Evolutionary conservation across 2,888 invertebrate species (phyloP).

Genomic region (Gastrophysa polygoni): DNA sequence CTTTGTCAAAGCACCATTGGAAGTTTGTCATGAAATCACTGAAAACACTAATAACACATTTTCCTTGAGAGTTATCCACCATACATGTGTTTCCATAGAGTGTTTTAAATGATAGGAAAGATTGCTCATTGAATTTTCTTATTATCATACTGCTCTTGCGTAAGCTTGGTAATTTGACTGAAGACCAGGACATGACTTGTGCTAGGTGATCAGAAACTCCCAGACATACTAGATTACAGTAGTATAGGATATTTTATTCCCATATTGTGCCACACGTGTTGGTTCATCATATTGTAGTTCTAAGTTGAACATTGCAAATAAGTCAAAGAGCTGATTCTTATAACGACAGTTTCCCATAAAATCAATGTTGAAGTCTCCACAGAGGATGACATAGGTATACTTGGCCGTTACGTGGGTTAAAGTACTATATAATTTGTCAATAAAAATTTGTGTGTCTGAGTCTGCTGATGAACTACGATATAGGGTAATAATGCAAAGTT

Average conservation of each 20-base stretch:
- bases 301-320: not conserved
- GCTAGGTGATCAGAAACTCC: not conserved
- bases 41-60: no score
- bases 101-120: no score
- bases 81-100: no score
- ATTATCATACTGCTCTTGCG: no score
- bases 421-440: constrained; percentile 2
- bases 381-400: not conserved
- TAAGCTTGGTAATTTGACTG: no score
- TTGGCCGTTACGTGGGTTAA: not conserved
- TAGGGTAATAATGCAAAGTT: not conserved
- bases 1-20: no score
- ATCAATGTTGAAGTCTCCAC: constrained; percentile 3
- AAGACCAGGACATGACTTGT: no score
- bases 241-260: not conserved
- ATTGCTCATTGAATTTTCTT: no score
- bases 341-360: not conserved
- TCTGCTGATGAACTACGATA: constrained; percentile 6
- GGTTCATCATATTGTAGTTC: constrained; percentile 4
- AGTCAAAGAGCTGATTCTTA: constrained; percentile 3
- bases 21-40: no score
- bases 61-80: no score
- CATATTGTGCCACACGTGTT: constrained; percentile 3
- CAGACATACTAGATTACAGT: not conserved
- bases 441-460: not conserved